Evolutionary conservation across 2,888 invertebrate genomes (phyloP).

Genomic region (Diachrysia chrysitis): DNA sequence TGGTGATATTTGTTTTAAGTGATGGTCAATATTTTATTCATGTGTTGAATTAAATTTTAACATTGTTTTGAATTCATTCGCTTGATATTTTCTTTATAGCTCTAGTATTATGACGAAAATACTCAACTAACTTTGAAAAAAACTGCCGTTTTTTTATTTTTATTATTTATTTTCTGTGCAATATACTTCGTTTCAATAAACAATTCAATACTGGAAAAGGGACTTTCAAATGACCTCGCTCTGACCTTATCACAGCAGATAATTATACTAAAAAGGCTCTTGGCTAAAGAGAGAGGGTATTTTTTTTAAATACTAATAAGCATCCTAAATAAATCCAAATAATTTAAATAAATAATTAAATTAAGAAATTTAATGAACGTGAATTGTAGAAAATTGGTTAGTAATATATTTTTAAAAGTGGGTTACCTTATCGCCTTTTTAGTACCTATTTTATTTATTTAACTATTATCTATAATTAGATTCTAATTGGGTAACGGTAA

Average conservation of each 20-base stretch:
- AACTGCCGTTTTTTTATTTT: constrained; percentile 40
- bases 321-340: constrained; percentile 56
- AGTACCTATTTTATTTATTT: not conserved
- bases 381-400: too few species aligned
- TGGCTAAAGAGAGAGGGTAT: constrained; percentile 67
- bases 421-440: not conserved
- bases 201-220: constrained; percentile 67
- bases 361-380: not conserved
- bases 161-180: constrained; percentile 46
- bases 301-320: constrained; percentile 49
- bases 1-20: constrained; percentile 2
- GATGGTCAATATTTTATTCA: not conserved
- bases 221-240: constrained; percentile 76
- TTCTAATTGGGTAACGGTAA: too few species aligned
- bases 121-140: constrained; percentile 6
- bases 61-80: not conserved
- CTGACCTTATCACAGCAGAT: constrained; percentile 73
- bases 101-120: not conserved
- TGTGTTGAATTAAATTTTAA: not conserved
- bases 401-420: too few species aligned
- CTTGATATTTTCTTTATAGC: not conserved
- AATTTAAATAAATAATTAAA: not conserved
- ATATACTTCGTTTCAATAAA: constrained; percentile 59
- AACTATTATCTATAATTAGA: not conserved
- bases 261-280: constrained; percentile 71